phyloP scores from a whole-genome alignment of 2,797 vertebrate species.

The Trachurus trachurus region DNA sequence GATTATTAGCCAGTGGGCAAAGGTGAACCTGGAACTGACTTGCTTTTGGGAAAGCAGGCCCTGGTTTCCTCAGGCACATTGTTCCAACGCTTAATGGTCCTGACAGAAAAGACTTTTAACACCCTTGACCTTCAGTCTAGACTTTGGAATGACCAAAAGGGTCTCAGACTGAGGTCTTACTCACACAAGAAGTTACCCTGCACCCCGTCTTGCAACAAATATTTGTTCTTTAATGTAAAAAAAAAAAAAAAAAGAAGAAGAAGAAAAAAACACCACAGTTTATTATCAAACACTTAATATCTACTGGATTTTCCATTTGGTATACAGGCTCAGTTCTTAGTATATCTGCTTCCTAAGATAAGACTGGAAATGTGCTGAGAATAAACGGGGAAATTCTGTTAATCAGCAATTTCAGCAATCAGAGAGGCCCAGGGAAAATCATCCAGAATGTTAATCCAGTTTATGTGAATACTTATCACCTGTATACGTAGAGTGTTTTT shows the following conservation, averaged over 20 bases:
- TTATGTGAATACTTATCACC: constrained; percentile 1
- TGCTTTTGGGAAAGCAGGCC: constrained; percentile 48
- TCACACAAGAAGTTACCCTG: background rate
- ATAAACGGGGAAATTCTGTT: background rate
- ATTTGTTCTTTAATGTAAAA: constrained; percentile 4
- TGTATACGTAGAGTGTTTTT: background rate
- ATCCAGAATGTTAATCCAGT: background rate
- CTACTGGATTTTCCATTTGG: constrained; percentile 4
- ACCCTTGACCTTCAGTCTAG: constrained; percentile 50
- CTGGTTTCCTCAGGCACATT: constrained; percentile 48
- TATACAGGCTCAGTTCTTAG: background rate
- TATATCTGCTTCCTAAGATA: constrained; percentile 7
- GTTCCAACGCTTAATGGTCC: constrained; percentile 49
- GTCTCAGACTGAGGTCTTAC: constrained; percentile 12
- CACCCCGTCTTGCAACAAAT: constrained; percentile 18
- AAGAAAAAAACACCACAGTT: background rate
- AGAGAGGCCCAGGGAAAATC: background rate
- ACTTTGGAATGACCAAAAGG: constrained; percentile 42
- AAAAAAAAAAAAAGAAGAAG: background rate
- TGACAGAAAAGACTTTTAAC: constrained; percentile 45
- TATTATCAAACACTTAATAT: background rate
- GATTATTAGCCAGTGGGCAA: constrained; percentile 45
- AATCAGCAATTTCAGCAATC: constrained; percentile 1
- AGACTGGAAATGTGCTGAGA: constrained; percentile 8
- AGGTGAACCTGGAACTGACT: constrained; percentile 37